A percentile compares a stretch with the other conserved stretches of the same genome.
Evolutionary conservation across 1,140 invertebrate genomes (phyloP).

Genomic region (Danaus melanippus): DNA sequence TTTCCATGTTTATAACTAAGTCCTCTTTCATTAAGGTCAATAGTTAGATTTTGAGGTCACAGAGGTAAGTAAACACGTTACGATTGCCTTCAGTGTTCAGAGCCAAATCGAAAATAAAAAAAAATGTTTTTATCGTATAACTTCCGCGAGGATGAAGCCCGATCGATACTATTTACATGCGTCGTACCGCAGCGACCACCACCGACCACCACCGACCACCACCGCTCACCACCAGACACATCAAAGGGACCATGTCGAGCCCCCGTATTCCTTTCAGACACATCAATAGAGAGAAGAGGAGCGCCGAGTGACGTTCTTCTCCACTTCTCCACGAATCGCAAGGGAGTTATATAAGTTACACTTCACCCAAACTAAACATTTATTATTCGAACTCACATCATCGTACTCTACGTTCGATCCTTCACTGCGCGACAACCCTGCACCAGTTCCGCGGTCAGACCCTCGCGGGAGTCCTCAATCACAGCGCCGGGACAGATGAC

Average conservation of each 20-base stretch:
- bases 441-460: constrained; percentile 3
- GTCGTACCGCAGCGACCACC: constrained; percentile 2
- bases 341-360: constrained; percentile 9
- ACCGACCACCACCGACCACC: background rate
- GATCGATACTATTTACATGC: constrained; percentile 24
- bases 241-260: background rate
- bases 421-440: background rate
- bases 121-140: constrained; percentile 21
- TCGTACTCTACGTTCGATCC: constrained; percentile 1
- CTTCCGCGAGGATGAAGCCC: constrained; percentile 10
- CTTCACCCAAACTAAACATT: background rate
- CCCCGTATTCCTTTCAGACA: too few species aligned
- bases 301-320: background rate
- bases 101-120: constrained; percentile 15
- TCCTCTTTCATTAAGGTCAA: constrained; percentile 12
- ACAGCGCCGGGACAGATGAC: background rate
- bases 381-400: constrained; percentile 9
- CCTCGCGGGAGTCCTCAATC: constrained; percentile 3
- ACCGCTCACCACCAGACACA: constrained; percentile 2
- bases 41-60: constrained; percentile 10
- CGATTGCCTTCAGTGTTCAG: constrained; percentile 5
- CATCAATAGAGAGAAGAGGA: too few species aligned
- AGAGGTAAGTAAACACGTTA: constrained; percentile 9
- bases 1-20: too few species aligned
- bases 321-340: background rate